Evolutionary conservation across 2,888 invertebrate genomes (phyloP).

Genomic region (Gymnoscelis rufifasciata): DNA sequence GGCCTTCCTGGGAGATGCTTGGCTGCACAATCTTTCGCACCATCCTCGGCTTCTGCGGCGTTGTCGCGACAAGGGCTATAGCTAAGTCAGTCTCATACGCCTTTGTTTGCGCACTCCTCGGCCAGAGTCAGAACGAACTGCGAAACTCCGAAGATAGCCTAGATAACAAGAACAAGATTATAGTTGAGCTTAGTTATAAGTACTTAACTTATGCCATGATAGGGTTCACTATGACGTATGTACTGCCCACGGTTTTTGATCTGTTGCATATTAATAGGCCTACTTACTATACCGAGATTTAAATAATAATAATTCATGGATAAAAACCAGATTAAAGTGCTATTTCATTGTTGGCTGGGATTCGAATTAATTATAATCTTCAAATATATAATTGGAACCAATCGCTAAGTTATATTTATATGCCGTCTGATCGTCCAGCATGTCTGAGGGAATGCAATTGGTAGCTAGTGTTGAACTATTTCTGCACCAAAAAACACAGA

Average conservation of each 20-base stretch:
- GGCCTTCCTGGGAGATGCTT: slow-evolving; percentile 87
- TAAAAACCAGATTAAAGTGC: not conserved
- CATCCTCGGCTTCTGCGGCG: slow-evolving; percentile 85
- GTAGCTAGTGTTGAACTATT: too few species aligned
- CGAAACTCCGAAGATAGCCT: slow-evolving; percentile 82
- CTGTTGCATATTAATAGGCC: slow-evolving; percentile 87
- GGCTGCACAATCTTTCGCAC: slow-evolving; percentile 84
- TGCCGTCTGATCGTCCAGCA: too few species aligned
- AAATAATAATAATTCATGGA: slow-evolving; percentile 2
- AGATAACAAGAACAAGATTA: slow-evolving; percentile 84
- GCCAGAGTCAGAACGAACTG: slow-evolving; percentile 82
- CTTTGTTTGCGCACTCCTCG: slow-evolving; percentile 83
- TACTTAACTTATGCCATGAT: slow-evolving; percentile 89
- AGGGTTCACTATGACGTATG: slow-evolving; percentile 87
- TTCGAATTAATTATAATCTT: too few species aligned
- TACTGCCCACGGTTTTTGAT: slow-evolving; percentile 88
- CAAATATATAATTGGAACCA: too few species aligned
- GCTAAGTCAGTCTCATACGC: slow-evolving; percentile 85
- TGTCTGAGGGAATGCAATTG: too few species aligned
- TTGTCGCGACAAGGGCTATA: slow-evolving; percentile 83
- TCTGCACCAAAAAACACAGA: too few species aligned
- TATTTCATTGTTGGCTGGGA: not conserved
- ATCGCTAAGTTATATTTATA: too few species aligned
- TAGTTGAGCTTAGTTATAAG: slow-evolving; percentile 90
- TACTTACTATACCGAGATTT: slow-evolving; percentile 92